phyloP scores from a whole-genome alignment of 2,888 invertebrate species.

The Agrotis ipsilon region DNA sequence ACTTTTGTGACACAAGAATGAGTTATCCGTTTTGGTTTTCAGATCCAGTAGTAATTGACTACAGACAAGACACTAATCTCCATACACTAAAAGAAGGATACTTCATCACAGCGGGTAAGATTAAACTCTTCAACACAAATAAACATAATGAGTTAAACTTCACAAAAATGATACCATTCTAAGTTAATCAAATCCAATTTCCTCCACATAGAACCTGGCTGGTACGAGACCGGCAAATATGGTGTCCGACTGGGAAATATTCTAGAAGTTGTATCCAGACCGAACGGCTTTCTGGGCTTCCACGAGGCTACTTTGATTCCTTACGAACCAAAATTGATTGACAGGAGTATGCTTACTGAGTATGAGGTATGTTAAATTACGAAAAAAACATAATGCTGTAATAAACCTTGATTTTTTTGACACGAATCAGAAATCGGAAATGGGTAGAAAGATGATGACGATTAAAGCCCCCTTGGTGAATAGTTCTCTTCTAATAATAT shows the following conservation, averaged over 20 bases:
- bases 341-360: slow-evolving; percentile 93
- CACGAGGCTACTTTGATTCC: slow-evolving; percentile 96
- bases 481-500: too few relatives aligned
- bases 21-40: slow-evolving; percentile 64
- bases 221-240: slow-evolving; percentile 95
- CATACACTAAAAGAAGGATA: slow-evolving; percentile 94
- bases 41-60: slow-evolving; percentile 95
- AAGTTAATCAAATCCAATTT: background rate
- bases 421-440: too few relatives aligned
- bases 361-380: slow-evolving; percentile 93
- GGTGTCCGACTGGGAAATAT: slow-evolving; percentile 97
- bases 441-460: too few relatives aligned
- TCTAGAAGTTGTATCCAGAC: slow-evolving; percentile 92
- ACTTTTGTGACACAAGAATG: too few relatives aligned
- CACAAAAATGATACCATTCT: too few relatives aligned
- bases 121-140: too few relatives aligned
- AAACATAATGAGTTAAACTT: too few relatives aligned
- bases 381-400: background rate
- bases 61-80: slow-evolving; percentile 90
- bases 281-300: slow-evolving; percentile 93
- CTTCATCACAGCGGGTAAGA: slow-evolving; percentile 94
- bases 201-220: slow-evolving; percentile 94
- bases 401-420: too few relatives aligned
- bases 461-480: too few relatives aligned
- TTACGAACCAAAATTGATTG: slow-evolving; percentile 96